phyloP scores from a whole-genome alignment of 2,888 invertebrate species.

The Iselma pallidipennis region DNA sequence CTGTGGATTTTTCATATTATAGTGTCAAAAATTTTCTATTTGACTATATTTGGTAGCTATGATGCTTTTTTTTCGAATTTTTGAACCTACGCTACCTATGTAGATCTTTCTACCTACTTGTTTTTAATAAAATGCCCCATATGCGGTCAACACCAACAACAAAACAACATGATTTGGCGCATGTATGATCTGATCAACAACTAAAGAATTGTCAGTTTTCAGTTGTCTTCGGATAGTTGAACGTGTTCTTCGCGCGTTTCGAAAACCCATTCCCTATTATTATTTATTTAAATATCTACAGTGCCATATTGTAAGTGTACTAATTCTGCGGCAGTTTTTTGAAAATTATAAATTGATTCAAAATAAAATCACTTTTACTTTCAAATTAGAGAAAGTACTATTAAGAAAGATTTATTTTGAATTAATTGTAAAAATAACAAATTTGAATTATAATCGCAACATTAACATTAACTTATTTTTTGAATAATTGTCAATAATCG shows the following conservation, averaged over 20 bases:
- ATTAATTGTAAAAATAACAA: too few relatives aligned
- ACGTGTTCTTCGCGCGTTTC: constrained; percentile 36
- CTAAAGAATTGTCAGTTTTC: constrained; percentile 31
- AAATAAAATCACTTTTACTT: too few relatives aligned
- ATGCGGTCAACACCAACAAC: constrained; percentile 38
- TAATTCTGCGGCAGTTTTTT: too few relatives aligned
- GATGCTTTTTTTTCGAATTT: not conserved
- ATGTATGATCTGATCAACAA: constrained; percentile 34
- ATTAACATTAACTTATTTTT: not conserved
- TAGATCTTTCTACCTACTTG: constrained; percentile 36
- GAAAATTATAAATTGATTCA: too few relatives aligned
- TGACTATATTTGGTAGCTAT: not conserved
- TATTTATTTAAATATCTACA: not conserved
- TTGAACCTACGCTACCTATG: constrained; percentile 17
- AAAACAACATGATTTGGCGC: constrained; percentile 31
- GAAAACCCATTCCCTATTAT: constrained; percentile 11
- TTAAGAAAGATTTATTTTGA: too few relatives aligned
- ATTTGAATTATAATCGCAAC: too few relatives aligned
- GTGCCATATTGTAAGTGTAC: not conserved
- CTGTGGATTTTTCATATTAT: too few relatives aligned
- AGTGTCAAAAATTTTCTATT: not conserved
- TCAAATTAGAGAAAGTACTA: too few relatives aligned
- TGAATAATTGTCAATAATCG: not conserved
- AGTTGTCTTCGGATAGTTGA: constrained; percentile 47
- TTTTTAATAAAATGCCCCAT: constrained; percentile 36